A percentile compares a stretch with the other conserved stretches of the same genome.
phyloP scores from a whole-genome alignment of 2,113 vertebrate genomes.

The Glaucidium brasilianum region DNA sequence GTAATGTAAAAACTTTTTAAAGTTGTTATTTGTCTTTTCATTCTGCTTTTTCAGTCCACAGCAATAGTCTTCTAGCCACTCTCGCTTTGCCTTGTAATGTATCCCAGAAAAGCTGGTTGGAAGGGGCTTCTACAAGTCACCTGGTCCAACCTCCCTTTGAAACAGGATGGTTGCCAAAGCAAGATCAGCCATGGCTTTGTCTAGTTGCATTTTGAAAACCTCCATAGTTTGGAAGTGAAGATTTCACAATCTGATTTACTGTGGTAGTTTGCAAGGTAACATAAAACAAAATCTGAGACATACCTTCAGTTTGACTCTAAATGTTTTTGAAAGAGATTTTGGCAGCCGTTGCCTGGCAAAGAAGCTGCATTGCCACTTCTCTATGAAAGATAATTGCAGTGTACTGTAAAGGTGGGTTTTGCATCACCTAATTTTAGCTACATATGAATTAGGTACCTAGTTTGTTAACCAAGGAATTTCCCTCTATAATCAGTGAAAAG shows the following conservation, averaged over 20 bases:
- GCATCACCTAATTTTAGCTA: neutral
- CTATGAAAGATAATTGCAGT: neutral
- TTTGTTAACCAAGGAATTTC: neutral
- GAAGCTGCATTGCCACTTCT: neutral
- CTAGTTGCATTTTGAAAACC: neutral
- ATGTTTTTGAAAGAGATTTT: neutral
- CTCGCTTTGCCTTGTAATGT: neutral
- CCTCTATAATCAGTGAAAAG: neutral
- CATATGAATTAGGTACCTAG: neutral
- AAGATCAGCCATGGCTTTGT: neutral
- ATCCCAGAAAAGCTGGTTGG: neutral
- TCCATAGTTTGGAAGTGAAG: neutral
- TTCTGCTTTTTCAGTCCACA: neutral
- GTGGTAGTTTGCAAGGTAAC: neutral
- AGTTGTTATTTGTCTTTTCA: neutral
- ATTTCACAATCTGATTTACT: neutral
- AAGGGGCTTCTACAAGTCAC: neutral
- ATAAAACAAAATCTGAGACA: neutral
- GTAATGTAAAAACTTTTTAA: neutral
- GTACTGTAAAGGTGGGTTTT: neutral
- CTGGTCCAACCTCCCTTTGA: neutral
- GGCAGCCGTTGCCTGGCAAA: neutral
- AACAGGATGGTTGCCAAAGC: constrained; percentile 3
- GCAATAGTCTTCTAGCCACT: neutral
- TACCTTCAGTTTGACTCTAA: neutral